Evolutionary conservation across 2,797 vertebrate genomes (phyloP).

Genomic region (Myotis pilosus): DNA sequence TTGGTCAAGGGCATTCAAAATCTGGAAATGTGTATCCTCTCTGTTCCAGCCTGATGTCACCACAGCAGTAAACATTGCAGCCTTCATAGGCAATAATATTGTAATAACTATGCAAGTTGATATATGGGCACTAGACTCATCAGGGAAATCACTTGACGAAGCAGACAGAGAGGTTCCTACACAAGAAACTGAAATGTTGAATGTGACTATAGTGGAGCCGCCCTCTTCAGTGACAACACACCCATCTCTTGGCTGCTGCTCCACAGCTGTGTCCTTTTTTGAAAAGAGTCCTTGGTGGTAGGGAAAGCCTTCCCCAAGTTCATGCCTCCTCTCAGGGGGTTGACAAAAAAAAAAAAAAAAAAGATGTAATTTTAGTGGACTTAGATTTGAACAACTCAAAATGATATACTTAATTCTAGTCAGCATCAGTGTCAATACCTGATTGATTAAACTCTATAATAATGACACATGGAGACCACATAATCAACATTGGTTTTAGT

Average conservation of each 20-base stretch:
- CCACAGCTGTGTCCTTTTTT: too few relatives aligned
- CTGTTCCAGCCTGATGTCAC: not conserved
- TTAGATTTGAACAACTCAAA: conserved; percentile 13
- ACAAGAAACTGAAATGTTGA: not conserved
- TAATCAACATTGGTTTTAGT: conserved; percentile 8
- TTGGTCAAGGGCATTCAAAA: too few relatives aligned
- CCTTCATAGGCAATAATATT: not conserved
- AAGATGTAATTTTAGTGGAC: not conserved
- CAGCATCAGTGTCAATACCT: not conserved
- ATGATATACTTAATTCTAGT: not conserved
- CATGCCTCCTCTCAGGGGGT: not conserved
- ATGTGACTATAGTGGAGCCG: accelerated
- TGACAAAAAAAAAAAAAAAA: too few relatives aligned
- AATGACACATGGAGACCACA: not conserved
- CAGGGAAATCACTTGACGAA: not conserved
- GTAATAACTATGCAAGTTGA: not conserved
- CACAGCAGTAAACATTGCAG: not conserved
- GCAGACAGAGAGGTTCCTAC: not conserved
- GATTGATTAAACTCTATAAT: not conserved
- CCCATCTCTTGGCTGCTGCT: not conserved
- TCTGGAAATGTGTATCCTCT: not conserved
- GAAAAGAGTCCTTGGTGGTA: not conserved
- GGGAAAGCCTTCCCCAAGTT: not conserved
- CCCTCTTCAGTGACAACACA: accelerated
- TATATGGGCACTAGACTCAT: not conserved